A percentile compares a stretch with the other conserved stretches of the same genome.
Conservation (phyloP, 2,888 invertebrate species). For the Sacculina carcini region DNA sequence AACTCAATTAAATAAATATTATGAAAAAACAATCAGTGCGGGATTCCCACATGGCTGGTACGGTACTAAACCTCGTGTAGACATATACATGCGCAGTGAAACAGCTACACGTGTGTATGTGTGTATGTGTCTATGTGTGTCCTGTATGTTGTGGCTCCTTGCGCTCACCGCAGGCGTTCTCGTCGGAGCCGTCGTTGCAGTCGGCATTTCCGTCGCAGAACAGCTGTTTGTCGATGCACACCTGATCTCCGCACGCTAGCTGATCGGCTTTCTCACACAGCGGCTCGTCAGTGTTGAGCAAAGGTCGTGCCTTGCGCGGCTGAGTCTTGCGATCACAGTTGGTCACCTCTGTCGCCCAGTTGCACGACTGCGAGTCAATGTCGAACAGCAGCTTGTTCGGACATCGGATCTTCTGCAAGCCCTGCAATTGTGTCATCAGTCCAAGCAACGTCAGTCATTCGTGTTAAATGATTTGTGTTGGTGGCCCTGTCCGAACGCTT, state of each 20-base stretch:
- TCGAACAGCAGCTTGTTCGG: constrained; percentile 77
- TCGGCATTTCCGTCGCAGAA: constrained; percentile 84
- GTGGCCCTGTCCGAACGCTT: background rate
- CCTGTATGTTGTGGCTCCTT: too few species aligned
- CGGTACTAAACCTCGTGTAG: too few species aligned
- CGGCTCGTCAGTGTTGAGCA: constrained; percentile 66
- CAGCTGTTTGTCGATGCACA: constrained; percentile 60
- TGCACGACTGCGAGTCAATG: constrained; percentile 80
- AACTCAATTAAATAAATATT: too few species aligned
- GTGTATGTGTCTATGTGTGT: too few species aligned
- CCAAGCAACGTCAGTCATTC: background rate
- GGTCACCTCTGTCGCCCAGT: constrained; percentile 79
- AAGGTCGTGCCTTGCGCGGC: constrained; percentile 59
- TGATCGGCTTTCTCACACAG: constrained; percentile 48
- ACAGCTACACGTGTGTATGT: too few species aligned
- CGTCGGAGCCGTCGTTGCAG: constrained; percentile 61
- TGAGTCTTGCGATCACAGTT: constrained; percentile 74
- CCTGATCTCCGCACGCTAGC: constrained; percentile 61
- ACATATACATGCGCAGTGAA: too few species aligned
- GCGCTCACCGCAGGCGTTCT: constrained; percentile 65
- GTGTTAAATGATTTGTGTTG: background rate
- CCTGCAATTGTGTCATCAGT: constrained; percentile 26
- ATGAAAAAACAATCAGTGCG: too few species aligned
- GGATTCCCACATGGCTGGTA: too few species aligned
- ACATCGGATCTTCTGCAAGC: constrained; percentile 72